These are phyloP conservation scores for Porites lutea DNA, from an alignment of 64 coral and sea anemone species.

Conservation along the genomic window DNA sequence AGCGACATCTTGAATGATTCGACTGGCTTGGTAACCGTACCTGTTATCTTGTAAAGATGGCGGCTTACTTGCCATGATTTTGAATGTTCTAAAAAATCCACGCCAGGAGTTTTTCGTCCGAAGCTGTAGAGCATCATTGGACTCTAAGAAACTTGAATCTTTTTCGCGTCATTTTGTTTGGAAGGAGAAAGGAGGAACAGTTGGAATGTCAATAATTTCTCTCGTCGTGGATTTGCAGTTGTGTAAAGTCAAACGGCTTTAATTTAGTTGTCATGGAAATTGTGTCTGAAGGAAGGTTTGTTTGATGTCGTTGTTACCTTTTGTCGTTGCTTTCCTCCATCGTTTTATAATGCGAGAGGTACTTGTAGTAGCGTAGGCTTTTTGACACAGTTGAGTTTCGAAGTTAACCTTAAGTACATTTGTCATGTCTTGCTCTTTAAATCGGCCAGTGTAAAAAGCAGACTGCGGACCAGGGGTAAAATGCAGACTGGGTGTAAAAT, in stretches of 20 bases:
- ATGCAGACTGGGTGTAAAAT: too few species aligned
- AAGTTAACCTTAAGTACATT: too few species aligned
- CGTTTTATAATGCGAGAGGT: too few species aligned
- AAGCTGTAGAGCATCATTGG: too few species aligned
- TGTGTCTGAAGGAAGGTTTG: constrained; percentile 80
- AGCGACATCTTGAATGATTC: constrained; percentile 58
- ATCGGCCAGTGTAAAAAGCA: too few species aligned
- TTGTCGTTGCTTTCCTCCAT: neutral
- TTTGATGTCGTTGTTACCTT: neutral
- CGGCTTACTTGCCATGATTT: neutral
- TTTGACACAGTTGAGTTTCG: too few species aligned
- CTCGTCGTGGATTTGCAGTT: neutral
- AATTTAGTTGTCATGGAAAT: constrained; percentile 62
- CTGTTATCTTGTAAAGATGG: constrained; percentile 4
- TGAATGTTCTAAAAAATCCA: neutral
- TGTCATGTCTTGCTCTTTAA: too few species aligned
- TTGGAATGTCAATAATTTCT: neutral
- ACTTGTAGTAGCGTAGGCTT: too few species aligned
- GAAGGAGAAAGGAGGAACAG: neutral
- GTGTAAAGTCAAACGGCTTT: neutral
- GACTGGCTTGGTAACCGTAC: constrained; percentile 14
- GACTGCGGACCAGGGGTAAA: too few species aligned
- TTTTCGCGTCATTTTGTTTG: neutral
- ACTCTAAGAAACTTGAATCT: too few species aligned
- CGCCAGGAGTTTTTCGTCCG: neutral